Percentiles rank a stretch among this genome's conserved stretches.
phyloP scores from a whole-genome alignment of 2,888 invertebrate genomes.

The Pecten maximus region DNA sequence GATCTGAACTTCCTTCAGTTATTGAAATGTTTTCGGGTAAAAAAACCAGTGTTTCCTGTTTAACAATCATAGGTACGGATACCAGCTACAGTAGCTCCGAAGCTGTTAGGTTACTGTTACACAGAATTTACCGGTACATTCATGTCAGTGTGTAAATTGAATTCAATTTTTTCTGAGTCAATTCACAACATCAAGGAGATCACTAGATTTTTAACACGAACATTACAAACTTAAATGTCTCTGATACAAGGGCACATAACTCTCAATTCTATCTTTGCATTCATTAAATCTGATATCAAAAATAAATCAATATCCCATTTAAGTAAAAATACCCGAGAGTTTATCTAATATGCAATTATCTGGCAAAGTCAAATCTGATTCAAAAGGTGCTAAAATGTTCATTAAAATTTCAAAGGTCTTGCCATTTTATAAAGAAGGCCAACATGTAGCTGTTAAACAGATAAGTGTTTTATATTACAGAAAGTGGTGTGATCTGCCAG shows the following conservation, averaged over 20 bases:
- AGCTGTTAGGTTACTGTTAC: background rate
- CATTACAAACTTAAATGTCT: background rate
- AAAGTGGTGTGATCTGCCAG: background rate
- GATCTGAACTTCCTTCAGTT: background rate
- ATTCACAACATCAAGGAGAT: background rate
- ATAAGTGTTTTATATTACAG: background rate
- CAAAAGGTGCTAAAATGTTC: background rate
- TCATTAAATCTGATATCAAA: background rate
- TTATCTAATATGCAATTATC: background rate
- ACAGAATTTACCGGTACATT: background rate
- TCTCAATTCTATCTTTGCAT: background rate
- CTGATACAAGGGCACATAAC: background rate
- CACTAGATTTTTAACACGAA: background rate
- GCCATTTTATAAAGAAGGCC: background rate
- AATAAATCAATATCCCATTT: background rate
- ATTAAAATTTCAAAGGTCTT: background rate
- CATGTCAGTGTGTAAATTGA: background rate
- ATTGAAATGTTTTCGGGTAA: background rate
- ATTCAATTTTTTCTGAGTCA: background rate
- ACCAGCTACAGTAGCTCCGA: no score
- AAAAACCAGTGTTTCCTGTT: background rate
- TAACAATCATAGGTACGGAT: background rate
- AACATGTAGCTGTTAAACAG: background rate
- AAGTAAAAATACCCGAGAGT: background rate
- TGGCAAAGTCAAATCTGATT: background rate